phyloP scores from a whole-genome alignment of 2,888 invertebrate species.

The Beris chalybata region DNA sequence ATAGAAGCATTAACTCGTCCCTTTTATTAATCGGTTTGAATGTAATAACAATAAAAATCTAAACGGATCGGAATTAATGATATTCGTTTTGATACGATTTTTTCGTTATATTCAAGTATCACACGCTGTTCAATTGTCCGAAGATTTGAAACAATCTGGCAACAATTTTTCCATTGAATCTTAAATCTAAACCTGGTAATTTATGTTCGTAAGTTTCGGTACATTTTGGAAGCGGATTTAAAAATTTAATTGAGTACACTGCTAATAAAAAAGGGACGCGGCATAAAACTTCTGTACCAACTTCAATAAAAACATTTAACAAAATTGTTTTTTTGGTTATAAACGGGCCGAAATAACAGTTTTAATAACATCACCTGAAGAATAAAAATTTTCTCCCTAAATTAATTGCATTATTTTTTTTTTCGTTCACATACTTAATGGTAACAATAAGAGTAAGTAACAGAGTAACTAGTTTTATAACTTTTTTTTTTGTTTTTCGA shows the following conservation, averaged over 20 bases:
- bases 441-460: conserved; percentile 30
- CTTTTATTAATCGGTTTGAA: neutral
- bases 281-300: conserved; percentile 25
- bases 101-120: too few species aligned
- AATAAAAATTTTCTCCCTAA: conserved; percentile 24
- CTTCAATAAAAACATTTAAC: conserved; percentile 21
- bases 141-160: too few species aligned
- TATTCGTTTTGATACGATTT: too few species aligned
- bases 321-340: conserved; percentile 28
- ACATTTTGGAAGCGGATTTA: too few species aligned
- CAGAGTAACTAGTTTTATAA: conserved; percentile 21
- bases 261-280: conserved; percentile 14
- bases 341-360: neutral
- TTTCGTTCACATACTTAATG: conserved; percentile 15
- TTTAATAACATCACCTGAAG: conserved; percentile 28
- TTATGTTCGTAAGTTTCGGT: too few species aligned
- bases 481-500: conserved; percentile 25
- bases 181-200: too few species aligned
- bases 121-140: too few species aligned
- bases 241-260: too few species aligned
- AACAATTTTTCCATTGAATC: too few species aligned
- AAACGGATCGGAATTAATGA: too few species aligned
- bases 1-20: conserved; percentile 36
- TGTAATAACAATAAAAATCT: too few species aligned
- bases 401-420: conserved; percentile 22